Evolutionary conservation across 2,797 vertebrate species (phyloP).

Genomic region (Onychomys torridus): DNA sequence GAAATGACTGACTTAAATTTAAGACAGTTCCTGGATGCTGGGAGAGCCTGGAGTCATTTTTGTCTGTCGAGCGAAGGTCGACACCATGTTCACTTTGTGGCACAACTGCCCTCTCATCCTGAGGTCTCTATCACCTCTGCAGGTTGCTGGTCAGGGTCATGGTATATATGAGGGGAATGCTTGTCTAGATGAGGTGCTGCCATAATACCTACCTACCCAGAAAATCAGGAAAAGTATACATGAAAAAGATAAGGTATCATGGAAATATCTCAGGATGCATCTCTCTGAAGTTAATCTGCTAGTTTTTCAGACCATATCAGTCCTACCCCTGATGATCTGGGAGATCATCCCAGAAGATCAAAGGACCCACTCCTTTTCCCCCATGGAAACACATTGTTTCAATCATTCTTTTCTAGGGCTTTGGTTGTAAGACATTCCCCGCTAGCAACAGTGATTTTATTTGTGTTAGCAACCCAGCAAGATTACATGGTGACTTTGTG

Average conservation of each 20-base stretch:
- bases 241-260: background rate
- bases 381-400: constrained; percentile 15
- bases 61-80: background rate
- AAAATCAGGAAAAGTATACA: background rate
- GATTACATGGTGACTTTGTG: background rate
- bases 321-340: background rate
- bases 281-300: background rate
- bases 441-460: background rate
- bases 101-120: background rate
- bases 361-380: background rate
- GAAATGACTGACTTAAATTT: too few species aligned
- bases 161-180: too few species aligned
- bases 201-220: background rate
- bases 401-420: background rate
- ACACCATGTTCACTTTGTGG: background rate
- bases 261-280: background rate
- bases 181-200: background rate
- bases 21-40: background rate
- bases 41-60: background rate
- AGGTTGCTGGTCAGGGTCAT: background rate
- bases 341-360: background rate
- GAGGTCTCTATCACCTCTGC: background rate
- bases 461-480: constrained; percentile 29
- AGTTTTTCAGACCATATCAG: background rate
- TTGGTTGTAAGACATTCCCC: background rate